phyloP scores from a whole-genome alignment of 1,140 invertebrate genomes.

The Eubasilissa regina region DNA sequence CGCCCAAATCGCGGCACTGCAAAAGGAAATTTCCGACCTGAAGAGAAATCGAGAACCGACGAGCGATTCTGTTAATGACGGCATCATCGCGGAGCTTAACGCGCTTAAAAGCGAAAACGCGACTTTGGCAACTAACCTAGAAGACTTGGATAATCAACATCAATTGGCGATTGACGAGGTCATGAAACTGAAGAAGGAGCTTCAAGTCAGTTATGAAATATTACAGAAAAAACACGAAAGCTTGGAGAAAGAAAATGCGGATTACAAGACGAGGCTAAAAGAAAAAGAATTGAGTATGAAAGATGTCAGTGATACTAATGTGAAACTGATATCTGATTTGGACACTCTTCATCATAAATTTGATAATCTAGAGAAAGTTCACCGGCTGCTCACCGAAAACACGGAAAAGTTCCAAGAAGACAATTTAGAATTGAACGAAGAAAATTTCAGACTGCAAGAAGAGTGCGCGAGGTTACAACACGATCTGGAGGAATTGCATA shows the following conservation, averaged over 20 bases:
- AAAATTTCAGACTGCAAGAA: constrained; percentile 70
- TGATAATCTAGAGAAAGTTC: constrained; percentile 69
- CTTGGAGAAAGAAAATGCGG: constrained; percentile 71
- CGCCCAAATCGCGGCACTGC: constrained; percentile 17
- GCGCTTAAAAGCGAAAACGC: constrained; percentile 71
- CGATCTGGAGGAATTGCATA: constrained; percentile 56
- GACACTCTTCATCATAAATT: constrained; percentile 69
- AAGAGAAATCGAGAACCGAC: constrained; percentile 61
- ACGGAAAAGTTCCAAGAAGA: constrained; percentile 70
- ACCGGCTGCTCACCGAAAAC: constrained; percentile 68
- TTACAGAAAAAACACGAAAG: constrained; percentile 73
- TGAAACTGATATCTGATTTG: constrained; percentile 62
- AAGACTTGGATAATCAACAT: constrained; percentile 83
- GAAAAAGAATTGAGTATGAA: constrained; percentile 64
- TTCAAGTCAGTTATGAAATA: constrained; percentile 75
- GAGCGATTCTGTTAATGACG: constrained; percentile 58
- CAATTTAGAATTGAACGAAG: constrained; percentile 71
- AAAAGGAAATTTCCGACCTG: constrained; percentile 66
- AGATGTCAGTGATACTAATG: constrained; percentile 48
- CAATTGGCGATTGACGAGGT: constrained; percentile 78
- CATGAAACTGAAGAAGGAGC: constrained; percentile 75
- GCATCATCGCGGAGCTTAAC: constrained; percentile 69
- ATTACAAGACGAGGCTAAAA: constrained; percentile 68
- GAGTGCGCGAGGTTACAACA: constrained; percentile 68
- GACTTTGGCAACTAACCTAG: constrained; percentile 74